Percentiles rank a stretch among this genome's conserved stretches.
phyloP scores from a whole-genome alignment of 2,888 invertebrate species.

The Dorcus parallelipipedus region DNA sequence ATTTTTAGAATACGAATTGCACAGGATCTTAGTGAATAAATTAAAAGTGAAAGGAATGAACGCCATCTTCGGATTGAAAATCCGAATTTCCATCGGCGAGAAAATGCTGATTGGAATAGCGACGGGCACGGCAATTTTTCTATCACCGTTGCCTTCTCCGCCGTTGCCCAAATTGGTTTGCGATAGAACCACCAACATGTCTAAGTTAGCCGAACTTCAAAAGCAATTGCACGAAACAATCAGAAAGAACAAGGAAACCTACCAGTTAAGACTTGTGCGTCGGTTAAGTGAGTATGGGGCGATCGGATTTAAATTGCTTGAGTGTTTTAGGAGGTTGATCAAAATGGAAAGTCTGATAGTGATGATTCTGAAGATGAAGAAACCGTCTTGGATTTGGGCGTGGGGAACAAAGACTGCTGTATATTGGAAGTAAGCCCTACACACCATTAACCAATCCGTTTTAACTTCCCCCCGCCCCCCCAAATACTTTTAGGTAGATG shows the following conservation, averaged over 20 bases:
- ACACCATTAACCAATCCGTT: not conserved
- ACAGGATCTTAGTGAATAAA: constrained; percentile 85
- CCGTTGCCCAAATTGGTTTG: constrained; percentile 68
- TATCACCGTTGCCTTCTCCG: constrained; percentile 75
- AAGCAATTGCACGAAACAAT: constrained; percentile 68
- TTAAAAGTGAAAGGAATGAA: constrained; percentile 93
- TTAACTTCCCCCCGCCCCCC: not conserved
- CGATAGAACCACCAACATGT: constrained; percentile 63
- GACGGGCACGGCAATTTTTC: constrained; percentile 79
- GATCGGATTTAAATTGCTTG: not conserved
- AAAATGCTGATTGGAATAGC: constrained; percentile 84
- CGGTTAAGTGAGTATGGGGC: constrained; percentile 34
- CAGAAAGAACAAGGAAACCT: constrained; percentile 68
- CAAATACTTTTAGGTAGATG: constrained; percentile 61
- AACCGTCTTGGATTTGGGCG: constrained; percentile 64
- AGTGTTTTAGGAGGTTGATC: constrained; percentile 21
- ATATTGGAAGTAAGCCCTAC: constrained; percentile 62
- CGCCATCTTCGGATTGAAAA: constrained; percentile 82
- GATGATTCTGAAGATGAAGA: constrained; percentile 68
- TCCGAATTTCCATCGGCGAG: constrained; percentile 74
- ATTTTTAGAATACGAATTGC: constrained; percentile 93
- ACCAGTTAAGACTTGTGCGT: constrained; percentile 53
- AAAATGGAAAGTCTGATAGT: constrained; percentile 53
- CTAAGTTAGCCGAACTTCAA: constrained; percentile 65
- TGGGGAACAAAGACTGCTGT: constrained; percentile 77